A percentile compares a stretch with the other conserved stretches of the same genome.
These are phyloP conservation scores for Enteromius thamalakanensis DNA, from an alignment of 2,797 vertebrate genomes.

Conservation along the genomic window DNA sequence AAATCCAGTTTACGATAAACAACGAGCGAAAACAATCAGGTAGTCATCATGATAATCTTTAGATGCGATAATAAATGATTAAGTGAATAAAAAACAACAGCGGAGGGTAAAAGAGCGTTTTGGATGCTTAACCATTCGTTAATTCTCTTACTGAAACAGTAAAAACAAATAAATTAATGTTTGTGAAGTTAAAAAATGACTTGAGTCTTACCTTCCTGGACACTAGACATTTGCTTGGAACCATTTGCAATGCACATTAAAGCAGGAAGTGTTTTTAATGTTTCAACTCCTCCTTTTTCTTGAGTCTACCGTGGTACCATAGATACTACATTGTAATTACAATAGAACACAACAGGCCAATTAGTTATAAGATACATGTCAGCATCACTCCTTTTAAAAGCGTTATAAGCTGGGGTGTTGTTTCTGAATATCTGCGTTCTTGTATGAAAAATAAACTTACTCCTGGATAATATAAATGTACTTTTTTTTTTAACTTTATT, in stretches of 20 bases:
- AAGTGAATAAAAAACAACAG: not conserved
- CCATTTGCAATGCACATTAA: not conserved
- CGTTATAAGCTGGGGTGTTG: not conserved
- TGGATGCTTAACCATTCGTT: not conserved
- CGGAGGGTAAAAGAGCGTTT: not conserved
- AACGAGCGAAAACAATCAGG: no score
- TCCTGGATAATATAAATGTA: not conserved
- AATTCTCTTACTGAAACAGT: not conserved
- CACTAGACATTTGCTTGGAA: not conserved
- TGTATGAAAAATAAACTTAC: not conserved
- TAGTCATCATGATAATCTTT: not conserved
- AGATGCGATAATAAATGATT: not conserved
- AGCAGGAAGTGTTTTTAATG: conserved; percentile 48
- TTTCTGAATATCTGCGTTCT: not conserved
- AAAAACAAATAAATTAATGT: not conserved
- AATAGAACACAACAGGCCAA: not conserved
- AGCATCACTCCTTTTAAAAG: not conserved
- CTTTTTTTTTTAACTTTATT: no score
- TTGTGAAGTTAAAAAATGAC: not conserved
- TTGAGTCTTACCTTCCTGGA: conserved; percentile 25
- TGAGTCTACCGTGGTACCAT: not conserved
- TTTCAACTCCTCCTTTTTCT: conserved; percentile 47
- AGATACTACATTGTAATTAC: not conserved
- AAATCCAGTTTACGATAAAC: no score
- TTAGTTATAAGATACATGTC: not conserved